Evolutionary conservation across 2,113 vertebrate species (phyloP).

Genomic region (Chaenocephalus aceratus): DNA sequence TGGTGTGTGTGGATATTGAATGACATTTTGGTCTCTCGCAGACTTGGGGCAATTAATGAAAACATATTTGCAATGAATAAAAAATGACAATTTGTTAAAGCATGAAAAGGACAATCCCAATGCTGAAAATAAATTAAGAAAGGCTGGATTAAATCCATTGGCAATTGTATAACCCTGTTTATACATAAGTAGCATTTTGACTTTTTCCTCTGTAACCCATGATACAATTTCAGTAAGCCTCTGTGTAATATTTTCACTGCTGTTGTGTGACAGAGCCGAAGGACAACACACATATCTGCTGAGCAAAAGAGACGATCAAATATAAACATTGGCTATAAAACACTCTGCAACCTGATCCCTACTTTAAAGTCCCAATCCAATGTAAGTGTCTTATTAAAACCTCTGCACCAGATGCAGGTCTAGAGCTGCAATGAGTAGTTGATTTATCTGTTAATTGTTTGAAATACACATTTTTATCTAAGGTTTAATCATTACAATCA

Average conservation of each 20-base stretch:
- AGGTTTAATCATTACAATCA: no score
- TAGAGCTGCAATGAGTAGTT: no score
- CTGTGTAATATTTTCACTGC: slow-evolving; percentile 7
- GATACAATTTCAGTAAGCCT: background rate
- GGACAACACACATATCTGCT: slow-evolving; percentile 91
- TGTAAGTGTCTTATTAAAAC: slow-evolving; percentile 75
- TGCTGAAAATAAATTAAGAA: background rate
- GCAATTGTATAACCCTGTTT: background rate
- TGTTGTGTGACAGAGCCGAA: slow-evolving; percentile 84
- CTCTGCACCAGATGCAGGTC: background rate
- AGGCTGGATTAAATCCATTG: background rate
- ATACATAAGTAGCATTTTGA: background rate
- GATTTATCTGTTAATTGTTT: no score
- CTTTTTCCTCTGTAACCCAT: slow-evolving; percentile 1
- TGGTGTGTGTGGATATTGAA: background rate
- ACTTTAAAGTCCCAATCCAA: slow-evolving; percentile 86
- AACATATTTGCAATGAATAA: no score
- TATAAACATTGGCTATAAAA: slow-evolving; percentile 93
- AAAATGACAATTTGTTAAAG: slow-evolving; percentile 30
- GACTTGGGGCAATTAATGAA: background rate
- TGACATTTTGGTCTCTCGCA: background rate
- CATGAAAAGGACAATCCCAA: background rate
- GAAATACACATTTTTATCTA: no score
- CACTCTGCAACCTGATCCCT: slow-evolving; percentile 90
- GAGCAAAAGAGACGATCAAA: slow-evolving; percentile 95